phyloP scores from a whole-genome alignment of 2,113 vertebrate species.

The Sceloporus undulatus region DNA sequence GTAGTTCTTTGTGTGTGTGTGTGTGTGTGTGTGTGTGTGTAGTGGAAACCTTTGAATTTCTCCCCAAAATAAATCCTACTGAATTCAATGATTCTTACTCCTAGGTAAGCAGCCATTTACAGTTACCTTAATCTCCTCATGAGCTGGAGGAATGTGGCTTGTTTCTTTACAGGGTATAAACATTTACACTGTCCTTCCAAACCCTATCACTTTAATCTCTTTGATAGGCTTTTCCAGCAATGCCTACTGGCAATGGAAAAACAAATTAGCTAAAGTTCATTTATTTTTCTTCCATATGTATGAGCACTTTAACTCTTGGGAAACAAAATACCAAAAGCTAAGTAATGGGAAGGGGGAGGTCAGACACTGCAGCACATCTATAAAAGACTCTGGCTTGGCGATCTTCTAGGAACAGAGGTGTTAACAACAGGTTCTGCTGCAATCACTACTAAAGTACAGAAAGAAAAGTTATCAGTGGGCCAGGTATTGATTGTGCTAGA shows the following conservation, averaged over 20 bases:
- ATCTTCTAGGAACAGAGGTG: accelerated
- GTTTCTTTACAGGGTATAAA: slow-evolving; percentile 49
- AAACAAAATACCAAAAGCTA: slow-evolving; percentile 18
- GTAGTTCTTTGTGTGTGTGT: neutral
- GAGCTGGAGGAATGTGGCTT: slow-evolving; percentile 24
- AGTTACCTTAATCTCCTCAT: slow-evolving; percentile 1
- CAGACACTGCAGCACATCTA: slow-evolving; percentile 8
- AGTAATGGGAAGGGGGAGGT: neutral
- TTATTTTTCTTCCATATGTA: slow-evolving; percentile 65
- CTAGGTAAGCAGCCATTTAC: slow-evolving; percentile 15
- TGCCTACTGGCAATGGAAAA: slow-evolving; percentile 69
- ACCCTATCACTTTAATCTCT: slow-evolving; percentile 63
- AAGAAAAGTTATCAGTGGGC: neutral
- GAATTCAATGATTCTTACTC: slow-evolving; percentile 11
- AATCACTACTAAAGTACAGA: neutral
- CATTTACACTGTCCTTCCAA: slow-evolving; percentile 61
- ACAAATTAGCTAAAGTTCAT: slow-evolving; percentile 64
- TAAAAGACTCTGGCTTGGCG: accelerated
- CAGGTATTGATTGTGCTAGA: neutral
- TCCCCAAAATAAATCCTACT: slow-evolving; percentile 1
- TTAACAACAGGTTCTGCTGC: neutral
- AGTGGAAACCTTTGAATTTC: neutral
- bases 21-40: neutral
- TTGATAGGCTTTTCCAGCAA: slow-evolving; percentile 58
- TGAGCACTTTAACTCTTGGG: slow-evolving; percentile 52